These are phyloP conservation scores for Drosophila ezoana DNA, from an alignment of 2,888 invertebrate species.

Conservation along the genomic window DNA sequence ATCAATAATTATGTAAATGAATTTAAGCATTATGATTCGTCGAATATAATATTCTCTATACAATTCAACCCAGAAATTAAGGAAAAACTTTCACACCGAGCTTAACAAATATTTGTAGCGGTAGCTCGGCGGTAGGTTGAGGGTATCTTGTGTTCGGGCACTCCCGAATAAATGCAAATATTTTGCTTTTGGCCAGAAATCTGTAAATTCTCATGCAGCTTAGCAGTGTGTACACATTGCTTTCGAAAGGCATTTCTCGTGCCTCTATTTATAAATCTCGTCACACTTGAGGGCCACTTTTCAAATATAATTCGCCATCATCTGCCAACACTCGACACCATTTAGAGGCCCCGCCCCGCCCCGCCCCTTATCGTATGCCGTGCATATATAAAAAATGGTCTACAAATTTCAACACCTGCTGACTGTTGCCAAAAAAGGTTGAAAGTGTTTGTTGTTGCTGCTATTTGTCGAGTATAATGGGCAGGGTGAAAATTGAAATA, in stretches of 20 bases:
- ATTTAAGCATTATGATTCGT: too few species aligned
- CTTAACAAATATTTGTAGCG: too few species aligned
- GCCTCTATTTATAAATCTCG: conserved; percentile 25
- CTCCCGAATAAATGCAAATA: not conserved
- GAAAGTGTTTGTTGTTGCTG: conserved; percentile 18
- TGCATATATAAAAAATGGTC: conserved; percentile 46
- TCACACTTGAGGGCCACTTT: conserved; percentile 50
- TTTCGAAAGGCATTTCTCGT: not conserved
- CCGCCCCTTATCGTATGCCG: not conserved
- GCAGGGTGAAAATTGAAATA: conserved; percentile 31
- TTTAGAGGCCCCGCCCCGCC: conserved; percentile 15
- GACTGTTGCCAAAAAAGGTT: conserved; percentile 45
- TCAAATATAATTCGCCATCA: conserved; percentile 53
- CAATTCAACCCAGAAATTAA: too few species aligned
- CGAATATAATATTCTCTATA: too few species aligned
- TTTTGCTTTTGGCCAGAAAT: not conserved
- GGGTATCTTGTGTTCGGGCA: too few species aligned
- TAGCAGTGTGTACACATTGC: conserved; percentile 6
- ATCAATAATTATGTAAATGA: not conserved
- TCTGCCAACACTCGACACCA: conserved; percentile 38
- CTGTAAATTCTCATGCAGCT: not conserved
- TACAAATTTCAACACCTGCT: conserved; percentile 57
- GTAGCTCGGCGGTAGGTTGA: too few species aligned
- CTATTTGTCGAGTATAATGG: conserved; percentile 31
- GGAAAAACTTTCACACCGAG: too few species aligned